These are phyloP conservation scores for Beroe ovata DNA, from an alignment of 37 sponge, comb jelly and placozoan species.

Conservation along the genomic window DNA sequence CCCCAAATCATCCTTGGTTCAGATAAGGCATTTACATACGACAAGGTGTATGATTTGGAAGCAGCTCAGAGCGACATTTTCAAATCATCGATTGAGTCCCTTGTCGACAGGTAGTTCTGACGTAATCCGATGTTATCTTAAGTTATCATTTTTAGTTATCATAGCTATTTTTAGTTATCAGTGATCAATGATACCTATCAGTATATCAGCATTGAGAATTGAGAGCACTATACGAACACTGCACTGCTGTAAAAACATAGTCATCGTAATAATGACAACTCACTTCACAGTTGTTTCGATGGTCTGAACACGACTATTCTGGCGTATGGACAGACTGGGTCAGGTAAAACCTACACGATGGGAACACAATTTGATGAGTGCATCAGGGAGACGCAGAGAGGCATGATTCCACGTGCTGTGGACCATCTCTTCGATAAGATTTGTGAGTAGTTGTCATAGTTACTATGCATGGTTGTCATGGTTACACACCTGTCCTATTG, in stretches of 20 bases:
- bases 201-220: too few relatives aligned
- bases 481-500: too few relatives aligned
- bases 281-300: slow-evolving; percentile 83
- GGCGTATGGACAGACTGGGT: slow-evolving; percentile 98
- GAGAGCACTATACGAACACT: too few relatives aligned
- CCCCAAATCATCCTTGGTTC: slow-evolving; percentile 91
- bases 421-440: slow-evolving; percentile 80
- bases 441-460: slow-evolving; percentile 28
- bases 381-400: slow-evolving; percentile 68
- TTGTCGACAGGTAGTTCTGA: slow-evolving; percentile 88
- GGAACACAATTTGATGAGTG: slow-evolving; percentile 89
- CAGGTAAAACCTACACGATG: slow-evolving; percentile 99
- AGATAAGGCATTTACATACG: slow-evolving; percentile 95
- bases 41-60: slow-evolving; percentile 84
- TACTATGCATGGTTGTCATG: too few relatives aligned
- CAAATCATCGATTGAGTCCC: slow-evolving; percentile 71
- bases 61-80: slow-evolving; percentile 76
- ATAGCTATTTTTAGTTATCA: too few relatives aligned
- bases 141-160: too few relatives aligned
- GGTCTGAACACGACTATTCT: slow-evolving; percentile 95
- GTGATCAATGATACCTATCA: too few relatives aligned
- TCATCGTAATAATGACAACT: too few relatives aligned
- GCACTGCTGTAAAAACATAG: too few relatives aligned
- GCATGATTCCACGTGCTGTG: slow-evolving; percentile 93
- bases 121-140: too few relatives aligned